Evolutionary conservation across 2,888 invertebrate species (phyloP).

Genomic region (Helobdella robusta): DNA sequence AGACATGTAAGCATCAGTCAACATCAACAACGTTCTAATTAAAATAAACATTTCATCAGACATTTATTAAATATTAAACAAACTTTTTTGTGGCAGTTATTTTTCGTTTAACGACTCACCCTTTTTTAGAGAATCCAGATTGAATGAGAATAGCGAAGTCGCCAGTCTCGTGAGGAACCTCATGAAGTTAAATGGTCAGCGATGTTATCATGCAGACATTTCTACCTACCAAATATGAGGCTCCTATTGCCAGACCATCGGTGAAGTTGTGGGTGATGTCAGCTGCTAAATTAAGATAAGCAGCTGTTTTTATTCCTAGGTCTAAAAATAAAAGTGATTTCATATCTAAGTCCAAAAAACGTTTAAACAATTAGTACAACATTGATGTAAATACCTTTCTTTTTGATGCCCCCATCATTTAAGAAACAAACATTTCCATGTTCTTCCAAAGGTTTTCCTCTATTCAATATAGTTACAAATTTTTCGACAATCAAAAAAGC

Average conservation of each 20-base stretch:
- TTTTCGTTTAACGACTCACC: conserved; percentile 57
- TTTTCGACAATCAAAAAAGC: conserved; percentile 89
- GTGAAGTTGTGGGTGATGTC: conserved; percentile 99
- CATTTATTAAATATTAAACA: too few species aligned
- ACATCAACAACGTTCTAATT: too few species aligned
- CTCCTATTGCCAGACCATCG: conserved; percentile 96
- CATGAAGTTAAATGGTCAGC: conserved; percentile 87
- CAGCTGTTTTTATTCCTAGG: conserved; percentile 63
- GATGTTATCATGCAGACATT: conserved; percentile 59
- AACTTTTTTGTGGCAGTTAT: too few species aligned
- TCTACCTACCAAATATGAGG: conserved; percentile 79
- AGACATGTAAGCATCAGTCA: too few species aligned
- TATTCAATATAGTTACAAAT: conserved; percentile 61
- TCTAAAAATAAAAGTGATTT: too few species aligned
- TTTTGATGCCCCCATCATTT: too few species aligned
- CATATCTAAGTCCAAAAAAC: too few species aligned
- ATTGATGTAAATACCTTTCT: conserved; percentile 2
- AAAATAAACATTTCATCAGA: too few species aligned
- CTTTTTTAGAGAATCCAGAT: conserved; percentile 82
- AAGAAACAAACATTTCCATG: neutral
- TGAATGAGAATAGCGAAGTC: conserved; percentile 97
- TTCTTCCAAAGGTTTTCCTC: conserved; percentile 60
- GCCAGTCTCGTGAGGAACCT: conserved; percentile 98
- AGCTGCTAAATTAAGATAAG: conserved; percentile 91
- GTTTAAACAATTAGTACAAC: too few species aligned